Evolutionary conservation across 1,140 invertebrate genomes (phyloP).

Genomic region (Drosophila mojavensis): DNA sequence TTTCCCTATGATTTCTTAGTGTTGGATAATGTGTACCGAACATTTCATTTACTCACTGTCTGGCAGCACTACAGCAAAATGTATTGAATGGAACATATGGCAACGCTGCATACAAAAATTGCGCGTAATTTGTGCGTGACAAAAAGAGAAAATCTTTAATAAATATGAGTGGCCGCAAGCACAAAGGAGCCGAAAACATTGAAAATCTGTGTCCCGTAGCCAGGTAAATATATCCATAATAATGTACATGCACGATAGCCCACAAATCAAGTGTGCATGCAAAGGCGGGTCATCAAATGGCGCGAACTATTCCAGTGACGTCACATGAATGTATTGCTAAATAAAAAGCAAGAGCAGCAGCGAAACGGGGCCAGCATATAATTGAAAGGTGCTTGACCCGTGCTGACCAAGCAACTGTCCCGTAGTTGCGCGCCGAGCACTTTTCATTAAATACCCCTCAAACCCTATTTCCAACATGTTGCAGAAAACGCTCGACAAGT

Average conservation of each 20-base stretch:
- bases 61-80: conserved; percentile 13
- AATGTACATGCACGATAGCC: background rate
- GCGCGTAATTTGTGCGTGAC: conserved; percentile 68
- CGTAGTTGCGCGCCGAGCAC: conserved; percentile 20
- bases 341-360: conserved; percentile 13
- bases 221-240: conserved; percentile 59
- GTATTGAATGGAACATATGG: conserved; percentile 18
- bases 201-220: conserved; percentile 79
- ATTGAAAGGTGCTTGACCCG: conserved; percentile 71
- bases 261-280: background rate
- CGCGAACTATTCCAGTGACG: conserved; percentile 56
- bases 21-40: conserved; percentile 9
- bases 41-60: background rate
- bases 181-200: conserved; percentile 72
- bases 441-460: conserved; percentile 45
- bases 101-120: conserved; percentile 54
- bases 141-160: conserved; percentile 43
- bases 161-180: conserved; percentile 78
- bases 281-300: conserved; percentile 31
- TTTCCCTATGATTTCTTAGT: conserved; percentile 31
- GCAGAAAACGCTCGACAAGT: conserved; percentile 72
- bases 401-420: conserved; percentile 55
- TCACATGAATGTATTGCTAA: conserved; percentile 36
- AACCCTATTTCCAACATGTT: conserved; percentile 7
- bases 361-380: conserved; percentile 56